phyloP scores from a whole-genome alignment of 2,797 vertebrate species.

The Meda fulgida region DNA sequence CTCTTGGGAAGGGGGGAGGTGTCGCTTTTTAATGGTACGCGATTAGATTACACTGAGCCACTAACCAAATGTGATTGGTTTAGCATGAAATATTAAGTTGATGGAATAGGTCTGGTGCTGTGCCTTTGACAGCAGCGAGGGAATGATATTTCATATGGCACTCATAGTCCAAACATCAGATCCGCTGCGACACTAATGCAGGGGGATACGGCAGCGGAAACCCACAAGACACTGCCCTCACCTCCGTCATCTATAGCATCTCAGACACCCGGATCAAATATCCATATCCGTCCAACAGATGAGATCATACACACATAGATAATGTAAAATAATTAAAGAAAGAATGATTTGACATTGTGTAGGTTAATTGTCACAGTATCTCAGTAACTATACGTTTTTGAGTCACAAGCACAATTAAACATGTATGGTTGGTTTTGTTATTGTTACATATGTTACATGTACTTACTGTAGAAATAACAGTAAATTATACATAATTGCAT shows the following conservation, averaged over 20 bases:
- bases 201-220: slow-evolving; percentile 52
- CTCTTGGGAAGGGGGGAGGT: slow-evolving; percentile 58
- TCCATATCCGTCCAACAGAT: slow-evolving; percentile 31
- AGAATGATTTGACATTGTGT: slow-evolving; percentile 14
- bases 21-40: slow-evolving; percentile 49
- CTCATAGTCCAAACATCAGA: slow-evolving; percentile 73
- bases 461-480: not conserved
- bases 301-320: slow-evolving; percentile 1
- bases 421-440: too few relatives aligned
- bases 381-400: not conserved
- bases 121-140: slow-evolving; percentile 56
- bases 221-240: slow-evolving; percentile 25
- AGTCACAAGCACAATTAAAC: not conserved
- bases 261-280: slow-evolving; percentile 45
- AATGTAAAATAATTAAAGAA: slow-evolving; percentile 5
- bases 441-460: not conserved
- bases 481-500: not conserved
- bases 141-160: slow-evolving; percentile 81
- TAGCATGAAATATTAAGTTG: slow-evolving; percentile 83
- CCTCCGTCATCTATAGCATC: slow-evolving; percentile 17
- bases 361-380: not conserved
- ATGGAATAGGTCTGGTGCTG: slow-evolving; percentile 62
- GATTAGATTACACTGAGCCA: slow-evolving; percentile 80
- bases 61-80: slow-evolving; percentile 80
- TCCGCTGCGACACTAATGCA: slow-evolving; percentile 77